Base-by-base conservation (phyloP, 2,888 invertebrate genomes). In the Phorcus lineatus region DNA sequence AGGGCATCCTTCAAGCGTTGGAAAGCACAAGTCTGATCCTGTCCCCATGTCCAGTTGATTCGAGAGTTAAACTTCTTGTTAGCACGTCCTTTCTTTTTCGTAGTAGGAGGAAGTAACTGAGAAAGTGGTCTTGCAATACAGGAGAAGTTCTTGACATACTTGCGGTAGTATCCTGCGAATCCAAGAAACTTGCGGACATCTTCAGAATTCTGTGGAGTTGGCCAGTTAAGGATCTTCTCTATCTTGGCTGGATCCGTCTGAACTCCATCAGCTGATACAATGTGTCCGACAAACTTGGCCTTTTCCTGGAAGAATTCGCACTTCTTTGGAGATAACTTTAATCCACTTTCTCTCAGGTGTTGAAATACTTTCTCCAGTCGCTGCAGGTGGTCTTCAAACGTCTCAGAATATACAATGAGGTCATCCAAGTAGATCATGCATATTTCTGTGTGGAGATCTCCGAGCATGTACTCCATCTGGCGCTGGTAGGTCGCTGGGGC, bases 321-420 rank as follows among this genome's bases (percentile, higher is more conserved):
- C 31, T 85, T 85, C 54, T 83, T 79, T 19, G 83, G 81, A 22
- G 80, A 54, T 6, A 87, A 55, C 53, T 86, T 85, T 11, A 86
- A 22, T 2, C 81, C 74, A 74, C 36, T 47, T 47, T 78, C 47
- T n/a, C 78, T 6, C 1, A 84, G 54, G 16, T 81, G n/a, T 6
- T 54, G 31, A 28, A 87, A 80, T 24, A 86, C 81, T 11, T 36
- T 11, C 19, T 78, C 67, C 19, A 84, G 36, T 13, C 82, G 81
- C 66, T 77, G 70, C 2, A 84, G 47, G 77, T 85, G 82, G 54
- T 85, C 80, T 16, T 83, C 81, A 77, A 84, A 82, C 17, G 80
- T 77, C 0, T 62, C 47, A 9, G 80, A 77, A 54, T 78, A 83
- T 24, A 86, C 79, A 6, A 83, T 86, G 17, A 85, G 28, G 74